Percentiles rank a stretch among this genome's conserved stretches.
These are phyloP conservation scores for Hemiscyllium ocellatum DNA, from an alignment of 2,113 vertebrate genomes.

Conservation along the genomic window DNA sequence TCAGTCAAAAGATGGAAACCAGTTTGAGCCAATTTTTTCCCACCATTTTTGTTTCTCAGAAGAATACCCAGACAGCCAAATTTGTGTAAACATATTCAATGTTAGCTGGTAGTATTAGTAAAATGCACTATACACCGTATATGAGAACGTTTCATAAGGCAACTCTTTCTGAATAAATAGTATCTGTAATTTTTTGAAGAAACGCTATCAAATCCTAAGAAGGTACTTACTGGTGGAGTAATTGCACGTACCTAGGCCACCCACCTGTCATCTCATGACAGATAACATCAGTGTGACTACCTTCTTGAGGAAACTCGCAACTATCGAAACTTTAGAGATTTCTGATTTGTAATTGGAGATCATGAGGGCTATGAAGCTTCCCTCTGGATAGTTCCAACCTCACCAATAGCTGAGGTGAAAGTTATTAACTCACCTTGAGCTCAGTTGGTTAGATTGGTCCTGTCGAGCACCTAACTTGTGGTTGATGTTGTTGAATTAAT, in stretches of 20 bases:
- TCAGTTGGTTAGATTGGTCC: neutral
- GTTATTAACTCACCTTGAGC: neutral
- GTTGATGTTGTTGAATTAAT: neutral
- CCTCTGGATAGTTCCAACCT: neutral
- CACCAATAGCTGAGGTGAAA: neutral
- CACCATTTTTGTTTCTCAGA: neutral
- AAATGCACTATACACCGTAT: neutral
- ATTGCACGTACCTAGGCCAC: neutral
- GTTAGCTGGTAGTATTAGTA: neutral
- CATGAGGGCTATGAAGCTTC: neutral
- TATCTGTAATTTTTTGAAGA: neutral
- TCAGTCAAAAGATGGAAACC: neutral
- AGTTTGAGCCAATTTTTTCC: neutral
- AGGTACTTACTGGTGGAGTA: too few relatives aligned
- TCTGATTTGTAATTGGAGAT: neutral
- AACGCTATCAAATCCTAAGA: neutral
- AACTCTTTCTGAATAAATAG: neutral
- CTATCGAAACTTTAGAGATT: neutral
- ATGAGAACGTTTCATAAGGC: neutral
- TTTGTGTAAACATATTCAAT: slow-evolving; percentile 8
- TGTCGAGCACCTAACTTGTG: neutral
- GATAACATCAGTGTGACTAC: neutral
- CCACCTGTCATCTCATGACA: neutral
- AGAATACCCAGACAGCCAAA: neutral
- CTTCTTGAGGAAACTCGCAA: neutral